Evolutionary conservation across 2,113 vertebrate genomes (phyloP), one percentile per base, ranked within the genome.

Genomic region (Opisthocomus hoazin): DNA sequence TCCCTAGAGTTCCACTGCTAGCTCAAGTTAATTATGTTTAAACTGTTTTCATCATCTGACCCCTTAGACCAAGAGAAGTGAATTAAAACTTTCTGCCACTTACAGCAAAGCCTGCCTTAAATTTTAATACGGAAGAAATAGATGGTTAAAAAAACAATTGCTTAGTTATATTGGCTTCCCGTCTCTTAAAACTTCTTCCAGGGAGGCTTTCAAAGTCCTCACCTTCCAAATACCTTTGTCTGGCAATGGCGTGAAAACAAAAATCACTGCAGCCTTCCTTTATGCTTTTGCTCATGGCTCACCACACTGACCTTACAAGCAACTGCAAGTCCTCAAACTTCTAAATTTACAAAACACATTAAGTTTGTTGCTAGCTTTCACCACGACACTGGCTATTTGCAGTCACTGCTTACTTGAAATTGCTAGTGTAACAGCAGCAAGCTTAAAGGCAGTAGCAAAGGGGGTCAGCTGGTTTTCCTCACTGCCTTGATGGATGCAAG

Each of bases 21-120:
- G 46, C 84, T 90, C 87, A 43, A 84, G 65, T 71, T 96, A 95
- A 95, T 94, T 76, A 89, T 14, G 45, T 86, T 90, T 65, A 83
- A 96, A 80, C 73, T 65, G 68, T 91, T 92, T 92, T 75, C 65
- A 74, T 58, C 61, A 30, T 68, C 65, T 87, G 90, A 91, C 61
- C 63, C 37, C 37, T 37, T 13, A 41, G 43, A 89, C 32, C 5
- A 70, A 48, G 39, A 27, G n/a, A 48, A 74, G 41, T 0, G 2
- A 84, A 77, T 87, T 27, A 77, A 74, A 84, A 32, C 51, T 66
- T 70, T 66, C 56, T 61, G 41, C 58, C 41, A 7, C 37, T 50
- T 32, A 21, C 13, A 45, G 56, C 19, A 2, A 74, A 84, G 26
- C n/a, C 51, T 65, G 68, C 27, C 84, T 66, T 58, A 19, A 43